Conservation (phyloP, 2,797 vertebrate genomes). For the Vultur gryphus region DNA sequence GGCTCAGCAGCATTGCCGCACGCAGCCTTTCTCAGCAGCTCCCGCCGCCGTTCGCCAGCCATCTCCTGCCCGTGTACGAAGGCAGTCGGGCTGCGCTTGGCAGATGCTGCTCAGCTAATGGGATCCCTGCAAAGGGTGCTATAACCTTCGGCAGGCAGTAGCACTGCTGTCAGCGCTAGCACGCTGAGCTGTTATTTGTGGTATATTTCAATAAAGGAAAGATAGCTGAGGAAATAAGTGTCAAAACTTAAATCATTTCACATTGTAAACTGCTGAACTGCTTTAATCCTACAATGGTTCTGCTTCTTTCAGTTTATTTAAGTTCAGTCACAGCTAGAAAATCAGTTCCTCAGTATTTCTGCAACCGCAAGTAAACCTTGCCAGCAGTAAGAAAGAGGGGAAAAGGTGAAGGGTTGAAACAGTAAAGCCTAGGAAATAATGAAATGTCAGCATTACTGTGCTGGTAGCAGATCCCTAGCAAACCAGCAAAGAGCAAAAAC, state of each 20-base stretch:
- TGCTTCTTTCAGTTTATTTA: slow-evolving; percentile 49
- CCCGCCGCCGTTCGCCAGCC: rapidly evolving
- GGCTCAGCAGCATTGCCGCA: rapidly evolving
- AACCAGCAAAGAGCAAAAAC: neutral
- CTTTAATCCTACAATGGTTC: slow-evolving; percentile 36
- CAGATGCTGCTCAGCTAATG: slow-evolving; percentile 31
- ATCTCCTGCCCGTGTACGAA: rapidly evolving
- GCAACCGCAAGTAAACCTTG: slow-evolving; percentile 32
- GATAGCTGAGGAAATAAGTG: slow-evolving; percentile 55
- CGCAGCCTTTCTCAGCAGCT: neutral
- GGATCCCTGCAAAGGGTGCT: slow-evolving; percentile 24
- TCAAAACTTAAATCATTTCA: slow-evolving; percentile 50
- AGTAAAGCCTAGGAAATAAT: slow-evolving; percentile 26
- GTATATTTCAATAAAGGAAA: neutral
- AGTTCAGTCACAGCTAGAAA: slow-evolving; percentile 48
- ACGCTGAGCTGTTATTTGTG: slow-evolving; percentile 5
- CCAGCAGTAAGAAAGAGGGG: slow-evolving; percentile 5
- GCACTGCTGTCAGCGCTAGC: slow-evolving; percentile 28
- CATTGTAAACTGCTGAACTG: slow-evolving; percentile 42
- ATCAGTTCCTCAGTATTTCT: neutral
- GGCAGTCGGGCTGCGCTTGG: neutral
- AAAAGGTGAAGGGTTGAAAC: slow-evolving; percentile 44
- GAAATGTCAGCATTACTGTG: slow-evolving; percentile 25
- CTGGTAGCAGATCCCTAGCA: neutral
- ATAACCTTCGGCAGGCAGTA: slow-evolving; percentile 10